Evolutionary conservation across 1,140 invertebrate genomes (phyloP).

Genomic region (Lordiphosa mommai): DNA sequence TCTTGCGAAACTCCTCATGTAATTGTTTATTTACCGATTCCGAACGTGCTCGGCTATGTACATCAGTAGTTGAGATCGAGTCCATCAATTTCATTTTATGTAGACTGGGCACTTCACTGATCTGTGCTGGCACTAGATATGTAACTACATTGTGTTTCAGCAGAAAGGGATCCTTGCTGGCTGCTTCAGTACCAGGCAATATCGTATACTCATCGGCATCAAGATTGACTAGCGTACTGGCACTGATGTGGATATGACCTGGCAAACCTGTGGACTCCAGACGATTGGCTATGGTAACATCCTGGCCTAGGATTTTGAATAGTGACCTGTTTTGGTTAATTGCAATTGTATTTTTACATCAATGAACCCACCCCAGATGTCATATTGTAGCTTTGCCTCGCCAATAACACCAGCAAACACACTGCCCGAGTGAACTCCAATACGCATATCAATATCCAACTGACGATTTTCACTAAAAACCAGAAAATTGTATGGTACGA

Average conservation of each 20-base stretch:
- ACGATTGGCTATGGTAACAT: constrained; percentile 95
- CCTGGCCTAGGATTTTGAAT: constrained; percentile 66
- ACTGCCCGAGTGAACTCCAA: constrained; percentile 95
- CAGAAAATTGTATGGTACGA: too few relatives aligned
- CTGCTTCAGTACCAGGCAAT: constrained; percentile 82
- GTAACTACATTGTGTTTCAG: constrained; percentile 85
- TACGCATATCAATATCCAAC: constrained; percentile 96
- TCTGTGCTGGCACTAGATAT: constrained; percentile 83
- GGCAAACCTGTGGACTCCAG: constrained; percentile 95
- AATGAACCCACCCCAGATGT: constrained; percentile 89
- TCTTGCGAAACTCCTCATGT: constrained; percentile 45
- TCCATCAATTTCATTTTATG: constrained; percentile 12
- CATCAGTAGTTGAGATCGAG: constrained; percentile 23
- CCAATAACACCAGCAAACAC: constrained; percentile 95
- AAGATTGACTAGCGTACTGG: constrained; percentile 86
- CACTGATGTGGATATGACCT: constrained; percentile 92
- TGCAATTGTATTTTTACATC: too few relatives aligned
- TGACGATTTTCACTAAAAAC: constrained; percentile 79
- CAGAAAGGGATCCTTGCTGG: constrained; percentile 84
- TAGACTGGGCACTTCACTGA: constrained; percentile 51
- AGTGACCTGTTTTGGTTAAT: too few relatives aligned
- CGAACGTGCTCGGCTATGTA: background rate
- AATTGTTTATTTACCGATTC: background rate
- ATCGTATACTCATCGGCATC: constrained; percentile 78
- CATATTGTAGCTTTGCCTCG: constrained; percentile 95